Percentiles rank a stretch among this genome's conserved stretches.
Evolutionary conservation across 2,797 vertebrate genomes (phyloP).

Genomic region (Artibeus lituratus): DNA sequence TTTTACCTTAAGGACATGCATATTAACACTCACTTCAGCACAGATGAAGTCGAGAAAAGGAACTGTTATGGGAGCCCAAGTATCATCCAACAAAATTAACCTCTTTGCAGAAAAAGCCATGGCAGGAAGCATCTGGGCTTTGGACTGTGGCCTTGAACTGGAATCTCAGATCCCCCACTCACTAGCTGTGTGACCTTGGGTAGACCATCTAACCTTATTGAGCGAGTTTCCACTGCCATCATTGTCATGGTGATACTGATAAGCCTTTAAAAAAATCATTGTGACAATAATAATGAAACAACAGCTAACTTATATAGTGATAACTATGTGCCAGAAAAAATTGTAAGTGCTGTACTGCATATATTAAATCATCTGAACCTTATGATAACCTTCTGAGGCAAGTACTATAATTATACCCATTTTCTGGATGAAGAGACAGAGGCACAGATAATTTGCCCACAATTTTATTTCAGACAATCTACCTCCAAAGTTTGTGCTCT

Average conservation of each 20-base stretch:
- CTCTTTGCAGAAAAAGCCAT: not conserved
- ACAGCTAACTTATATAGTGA: not conserved
- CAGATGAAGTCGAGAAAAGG: constrained; percentile 13
- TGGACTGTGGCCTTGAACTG: not conserved
- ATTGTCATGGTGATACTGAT: not conserved
- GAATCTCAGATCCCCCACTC: not conserved
- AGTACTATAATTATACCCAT: not conserved
- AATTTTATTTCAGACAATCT: not conserved
- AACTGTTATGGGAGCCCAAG: not conserved
- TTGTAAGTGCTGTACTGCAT: not conserved
- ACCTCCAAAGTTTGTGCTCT: not conserved
- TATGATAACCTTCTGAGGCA: not conserved
- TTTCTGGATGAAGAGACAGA: constrained; percentile 25
- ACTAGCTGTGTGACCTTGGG: not conserved
- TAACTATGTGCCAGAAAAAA: constrained; percentile 1
- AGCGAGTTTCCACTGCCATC: not conserved
- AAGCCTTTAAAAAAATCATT: not conserved
- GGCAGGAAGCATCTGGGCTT: not conserved
- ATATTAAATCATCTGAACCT: not conserved
- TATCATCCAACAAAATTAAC: not conserved
- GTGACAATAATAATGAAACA: not conserved
- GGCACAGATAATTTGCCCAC: not conserved
- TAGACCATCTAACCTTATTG: not conserved
- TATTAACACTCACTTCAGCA: constrained; percentile 15
- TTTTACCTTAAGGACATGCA: constrained; percentile 32